Percentiles rank a stretch among this genome's conserved stretches.
phyloP scores from a whole-genome alignment of 2,888 invertebrate species.

The Acleris emargana region DNA sequence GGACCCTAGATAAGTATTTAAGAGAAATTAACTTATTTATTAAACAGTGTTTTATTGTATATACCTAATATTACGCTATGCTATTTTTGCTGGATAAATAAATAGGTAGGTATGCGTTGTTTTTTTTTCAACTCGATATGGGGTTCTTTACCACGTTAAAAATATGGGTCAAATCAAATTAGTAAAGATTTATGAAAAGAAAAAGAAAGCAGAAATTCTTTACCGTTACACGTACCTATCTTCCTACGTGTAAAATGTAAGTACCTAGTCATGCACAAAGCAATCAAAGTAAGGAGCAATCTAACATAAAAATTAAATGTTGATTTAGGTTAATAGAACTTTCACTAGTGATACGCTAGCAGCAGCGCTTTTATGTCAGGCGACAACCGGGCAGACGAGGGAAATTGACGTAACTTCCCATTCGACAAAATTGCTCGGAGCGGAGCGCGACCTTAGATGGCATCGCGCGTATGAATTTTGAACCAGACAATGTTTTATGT shows the following conservation, averaged over 20 bases:
- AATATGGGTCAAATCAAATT: no score
- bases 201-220: no score
- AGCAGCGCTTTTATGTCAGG: slow-evolving; percentile 18
- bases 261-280: background rate
- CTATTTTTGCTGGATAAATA: no score
- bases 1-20: slow-evolving; percentile 2
- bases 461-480: slow-evolving; percentile 6
- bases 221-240: no score
- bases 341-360: slow-evolving; percentile 8
- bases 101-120: no score
- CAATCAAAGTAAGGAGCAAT: slow-evolving; percentile 12
- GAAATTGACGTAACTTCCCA: slow-evolving; percentile 39
- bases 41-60: no score
- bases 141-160: no score
- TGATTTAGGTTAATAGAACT: slow-evolving; percentile 22
- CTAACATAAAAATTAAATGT: slow-evolving; percentile 15
- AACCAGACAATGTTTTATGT: slow-evolving; percentile 39
- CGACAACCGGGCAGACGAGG: slow-evolving; percentile 30
- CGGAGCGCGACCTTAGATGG: slow-evolving; percentile 25
- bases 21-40: no score
- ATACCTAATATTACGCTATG: no score
- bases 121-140: no score
- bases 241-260: background rate
- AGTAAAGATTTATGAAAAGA: no score
- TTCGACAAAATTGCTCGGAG: slow-evolving; percentile 37